Evolutionary conservation across 2,113 vertebrate species (phyloP).

Genomic region (Eudyptes chrysolophus): DNA sequence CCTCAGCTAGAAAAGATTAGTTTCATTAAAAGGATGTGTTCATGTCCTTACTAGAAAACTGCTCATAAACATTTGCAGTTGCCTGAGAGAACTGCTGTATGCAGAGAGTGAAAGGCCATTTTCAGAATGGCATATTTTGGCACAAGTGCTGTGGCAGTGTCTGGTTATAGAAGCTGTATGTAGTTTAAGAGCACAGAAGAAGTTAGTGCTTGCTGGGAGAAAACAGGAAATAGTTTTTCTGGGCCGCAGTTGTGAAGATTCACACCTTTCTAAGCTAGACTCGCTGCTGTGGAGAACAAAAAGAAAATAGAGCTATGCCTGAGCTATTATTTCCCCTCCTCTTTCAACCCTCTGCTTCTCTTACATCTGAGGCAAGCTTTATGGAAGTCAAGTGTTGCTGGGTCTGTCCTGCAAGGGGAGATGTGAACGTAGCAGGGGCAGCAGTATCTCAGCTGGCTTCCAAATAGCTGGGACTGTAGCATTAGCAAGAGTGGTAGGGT

Average conservation of each 20-base stretch:
- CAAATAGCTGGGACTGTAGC: background rate
- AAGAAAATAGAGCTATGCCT: background rate
- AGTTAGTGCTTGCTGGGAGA: background rate
- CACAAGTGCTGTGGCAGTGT: background rate
- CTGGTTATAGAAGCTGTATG: background rate
- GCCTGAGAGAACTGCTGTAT: background rate
- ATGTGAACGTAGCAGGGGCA: background rate
- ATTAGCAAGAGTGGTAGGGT: background rate
- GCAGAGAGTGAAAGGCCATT: background rate
- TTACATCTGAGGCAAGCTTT: background rate
- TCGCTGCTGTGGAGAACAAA: background rate
- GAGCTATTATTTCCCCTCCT: background rate
- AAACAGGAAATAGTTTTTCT: background rate
- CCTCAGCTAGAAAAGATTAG: background rate
- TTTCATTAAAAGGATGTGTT: background rate
- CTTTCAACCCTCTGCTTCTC: background rate
- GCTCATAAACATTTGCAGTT: background rate
- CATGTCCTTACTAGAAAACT: background rate
- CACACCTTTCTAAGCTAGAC: background rate
- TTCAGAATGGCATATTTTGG: background rate
- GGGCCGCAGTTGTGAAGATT: background rate
- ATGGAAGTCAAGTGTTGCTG: background rate
- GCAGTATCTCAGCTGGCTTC: background rate
- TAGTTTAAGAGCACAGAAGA: background rate
- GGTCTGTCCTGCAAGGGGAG: background rate